Conservation (phyloP, 1,140 invertebrate genomes). For the Brevipalpus yothersi region DNA sequence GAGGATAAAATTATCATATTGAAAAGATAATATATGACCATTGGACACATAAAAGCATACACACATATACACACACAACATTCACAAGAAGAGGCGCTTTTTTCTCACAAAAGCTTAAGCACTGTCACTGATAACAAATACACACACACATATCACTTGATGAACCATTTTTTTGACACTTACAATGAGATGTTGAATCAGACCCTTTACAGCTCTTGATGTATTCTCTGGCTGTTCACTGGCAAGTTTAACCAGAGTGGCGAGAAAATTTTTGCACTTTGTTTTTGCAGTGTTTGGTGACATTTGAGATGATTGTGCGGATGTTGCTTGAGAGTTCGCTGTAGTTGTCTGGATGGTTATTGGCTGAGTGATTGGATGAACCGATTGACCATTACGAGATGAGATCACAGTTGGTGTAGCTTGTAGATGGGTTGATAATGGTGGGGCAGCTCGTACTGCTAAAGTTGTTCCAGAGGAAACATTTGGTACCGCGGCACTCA, state of each 20-base stretch:
- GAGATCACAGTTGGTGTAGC: neutral
- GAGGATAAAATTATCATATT: no score
- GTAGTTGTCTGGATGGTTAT: conserved; percentile 12
- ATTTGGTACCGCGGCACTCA: no score
- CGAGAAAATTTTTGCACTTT: conserved; percentile 94
- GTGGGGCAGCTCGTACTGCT: no score
- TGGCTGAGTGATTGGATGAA: conserved; percentile 5
- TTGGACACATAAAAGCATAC: no score
- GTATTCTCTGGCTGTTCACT: conserved; percentile 78
- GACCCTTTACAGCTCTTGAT: conserved; percentile 61
- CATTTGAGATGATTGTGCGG: conserved; percentile 17
- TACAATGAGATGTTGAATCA: conserved; percentile 80
- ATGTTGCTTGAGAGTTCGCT: conserved; percentile 9
- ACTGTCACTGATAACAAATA: no score
- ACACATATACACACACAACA: no score
- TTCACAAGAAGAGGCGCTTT: no score
- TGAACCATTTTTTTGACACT: conserved; percentile 13
- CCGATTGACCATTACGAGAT: neutral
- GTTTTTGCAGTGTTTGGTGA: conserved; percentile 67
- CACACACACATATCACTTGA: no score
- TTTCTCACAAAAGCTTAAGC: no score
- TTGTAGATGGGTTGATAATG: no score
- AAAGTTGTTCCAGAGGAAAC: no score
- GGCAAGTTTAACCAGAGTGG: conserved; percentile 79
- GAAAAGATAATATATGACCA: no score